Evolutionary conservation across 2,113 vertebrate genomes (phyloP).

Genomic region (Laticauda laticaudata): DNA sequence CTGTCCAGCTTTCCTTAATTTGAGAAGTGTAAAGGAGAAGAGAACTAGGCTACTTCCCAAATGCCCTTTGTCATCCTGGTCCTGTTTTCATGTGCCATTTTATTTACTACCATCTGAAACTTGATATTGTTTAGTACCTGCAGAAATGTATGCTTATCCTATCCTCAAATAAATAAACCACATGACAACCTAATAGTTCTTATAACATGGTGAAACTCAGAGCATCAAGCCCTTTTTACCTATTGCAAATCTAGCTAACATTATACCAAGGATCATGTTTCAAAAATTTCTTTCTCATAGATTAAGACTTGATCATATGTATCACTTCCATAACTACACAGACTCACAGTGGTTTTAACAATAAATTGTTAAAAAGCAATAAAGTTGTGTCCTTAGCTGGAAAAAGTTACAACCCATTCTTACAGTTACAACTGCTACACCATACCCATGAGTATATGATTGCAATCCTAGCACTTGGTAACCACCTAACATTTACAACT

Average conservation of each 20-base stretch:
- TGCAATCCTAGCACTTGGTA: neutral
- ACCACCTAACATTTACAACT: neutral
- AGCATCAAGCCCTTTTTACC: neutral
- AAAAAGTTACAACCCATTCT: neutral
- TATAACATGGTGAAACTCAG: neutral
- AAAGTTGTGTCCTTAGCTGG: neutral
- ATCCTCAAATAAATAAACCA: neutral
- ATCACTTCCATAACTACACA: neutral
- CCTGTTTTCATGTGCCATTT: neutral
- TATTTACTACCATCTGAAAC: neutral
- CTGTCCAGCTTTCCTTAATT: neutral
- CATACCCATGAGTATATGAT: neutral
- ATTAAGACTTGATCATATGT: neutral
- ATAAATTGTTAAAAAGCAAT: neutral
- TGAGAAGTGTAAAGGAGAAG: neutral
- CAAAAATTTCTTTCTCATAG: neutral
- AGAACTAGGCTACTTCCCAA: neutral
- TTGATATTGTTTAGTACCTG: neutral
- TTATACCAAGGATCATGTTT: neutral
- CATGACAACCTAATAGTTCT: neutral
- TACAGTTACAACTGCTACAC: neutral
- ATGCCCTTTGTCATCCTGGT: neutral
- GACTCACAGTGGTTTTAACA: neutral
- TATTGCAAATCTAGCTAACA: neutral
- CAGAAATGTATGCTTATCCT: neutral